Conservation (phyloP, 2,797 vertebrate species). For the Luscinia megarhynchos region DNA sequence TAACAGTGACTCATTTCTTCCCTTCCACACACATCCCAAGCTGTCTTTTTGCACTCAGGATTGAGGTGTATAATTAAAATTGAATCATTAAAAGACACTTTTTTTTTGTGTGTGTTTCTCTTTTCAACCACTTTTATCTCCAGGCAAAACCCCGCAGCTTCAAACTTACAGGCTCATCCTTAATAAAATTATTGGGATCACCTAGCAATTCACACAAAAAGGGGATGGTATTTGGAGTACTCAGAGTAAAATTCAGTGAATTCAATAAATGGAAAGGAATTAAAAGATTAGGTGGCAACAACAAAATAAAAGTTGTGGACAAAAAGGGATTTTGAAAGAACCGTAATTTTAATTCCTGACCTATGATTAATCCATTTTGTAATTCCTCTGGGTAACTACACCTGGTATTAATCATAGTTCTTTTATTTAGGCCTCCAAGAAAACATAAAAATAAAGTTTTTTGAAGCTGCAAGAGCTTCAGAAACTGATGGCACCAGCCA, state of each 20-base stretch:
- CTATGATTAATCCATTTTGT: constrained; percentile 2
- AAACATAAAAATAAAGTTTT: constrained; percentile 20
- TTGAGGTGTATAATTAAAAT: constrained; percentile 22
- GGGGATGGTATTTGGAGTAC: background rate
- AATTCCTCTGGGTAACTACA: background rate
- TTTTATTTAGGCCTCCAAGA: background rate
- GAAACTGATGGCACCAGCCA: constrained; percentile 65
- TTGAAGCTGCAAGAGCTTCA: constrained; percentile 52
- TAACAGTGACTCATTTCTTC: constrained; percentile 47
- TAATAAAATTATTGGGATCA: constrained; percentile 6
- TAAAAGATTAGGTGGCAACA: background rate
- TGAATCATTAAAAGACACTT: constrained; percentile 13
- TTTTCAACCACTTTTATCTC: background rate
- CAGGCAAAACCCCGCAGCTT: background rate
- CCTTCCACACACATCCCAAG: constrained; percentile 28
- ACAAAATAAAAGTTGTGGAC: background rate
- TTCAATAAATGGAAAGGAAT: background rate
- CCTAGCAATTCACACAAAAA: background rate
- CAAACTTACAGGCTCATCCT: background rate
- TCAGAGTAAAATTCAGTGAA: background rate
- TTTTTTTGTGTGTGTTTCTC: background rate
- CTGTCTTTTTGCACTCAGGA: constrained; percentile 25
- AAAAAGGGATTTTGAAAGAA: background rate
- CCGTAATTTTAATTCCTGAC: constrained; percentile 6
- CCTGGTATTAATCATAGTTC: background rate